Percentiles rank a stretch among this genome's conserved stretches.
Evolutionary conservation across 1,140 invertebrate species (phyloP).

Genomic region (Diorhabda sublineata): DNA sequence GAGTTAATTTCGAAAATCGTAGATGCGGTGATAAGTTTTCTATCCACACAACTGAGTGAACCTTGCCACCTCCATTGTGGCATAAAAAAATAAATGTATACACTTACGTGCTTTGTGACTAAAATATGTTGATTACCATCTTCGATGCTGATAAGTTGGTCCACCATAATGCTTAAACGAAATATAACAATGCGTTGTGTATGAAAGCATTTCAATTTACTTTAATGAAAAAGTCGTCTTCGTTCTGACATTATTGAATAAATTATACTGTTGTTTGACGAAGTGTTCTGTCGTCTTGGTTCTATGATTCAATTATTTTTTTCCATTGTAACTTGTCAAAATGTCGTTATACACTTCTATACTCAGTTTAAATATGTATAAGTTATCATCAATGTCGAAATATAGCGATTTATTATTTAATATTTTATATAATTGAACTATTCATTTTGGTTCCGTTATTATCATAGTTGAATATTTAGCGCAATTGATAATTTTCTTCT

Average conservation of each 20-base stretch:
- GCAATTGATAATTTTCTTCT: too few relatives aligned
- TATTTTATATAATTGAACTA: too few relatives aligned
- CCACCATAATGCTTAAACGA: slow-evolving; percentile 7
- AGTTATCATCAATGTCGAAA: too few relatives aligned
- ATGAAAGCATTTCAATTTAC: slow-evolving; percentile 8
- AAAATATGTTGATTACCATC: slow-evolving; percentile 6
- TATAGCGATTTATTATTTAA: too few relatives aligned
- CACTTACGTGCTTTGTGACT: not conserved
- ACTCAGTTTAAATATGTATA: too few relatives aligned
- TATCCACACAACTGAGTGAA: slow-evolving; percentile 39
- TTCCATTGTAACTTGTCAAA: not conserved
- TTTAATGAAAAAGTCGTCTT: slow-evolving; percentile 6
- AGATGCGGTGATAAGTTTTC: slow-evolving; percentile 34
- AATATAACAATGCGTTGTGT: slow-evolving; percentile 5
- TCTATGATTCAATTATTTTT: not conserved
- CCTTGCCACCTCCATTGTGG: slow-evolving; percentile 40
- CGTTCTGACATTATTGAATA: not conserved
- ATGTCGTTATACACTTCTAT: not conserved
- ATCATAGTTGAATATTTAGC: too few relatives aligned
- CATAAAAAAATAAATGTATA: slow-evolving; percentile 27
- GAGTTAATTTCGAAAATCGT: slow-evolving; percentile 25
- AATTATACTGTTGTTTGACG: slow-evolving; percentile 2
- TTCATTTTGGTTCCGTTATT: too few relatives aligned
- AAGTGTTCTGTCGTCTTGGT: not conserved
- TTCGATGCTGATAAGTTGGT: slow-evolving; percentile 1